phyloP scores from a whole-genome alignment of 2,113 vertebrate genomes.

The Anarrhichthys ocellatus region DNA sequence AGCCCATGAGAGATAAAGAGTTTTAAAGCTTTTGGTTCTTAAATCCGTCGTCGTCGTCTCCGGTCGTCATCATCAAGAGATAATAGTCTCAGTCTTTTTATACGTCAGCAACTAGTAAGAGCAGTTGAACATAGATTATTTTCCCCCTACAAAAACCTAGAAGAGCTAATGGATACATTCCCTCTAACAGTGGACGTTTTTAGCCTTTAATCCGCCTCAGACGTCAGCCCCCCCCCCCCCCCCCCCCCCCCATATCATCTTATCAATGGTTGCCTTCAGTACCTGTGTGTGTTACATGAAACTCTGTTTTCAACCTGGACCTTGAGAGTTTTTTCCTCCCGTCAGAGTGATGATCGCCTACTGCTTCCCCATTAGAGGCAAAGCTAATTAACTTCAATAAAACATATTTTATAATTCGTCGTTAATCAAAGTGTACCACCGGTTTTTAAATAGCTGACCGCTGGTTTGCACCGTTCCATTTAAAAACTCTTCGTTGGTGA shows the following conservation, averaged over 20 bases:
- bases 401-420: background rate
- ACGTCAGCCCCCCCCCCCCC: constrained; percentile 24
- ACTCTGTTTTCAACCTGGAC: constrained; percentile 41
- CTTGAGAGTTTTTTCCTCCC: background rate
- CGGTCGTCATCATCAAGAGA: constrained; percentile 63
- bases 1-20: constrained; percentile 82
- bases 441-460: background rate
- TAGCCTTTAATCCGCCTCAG: constrained; percentile 51
- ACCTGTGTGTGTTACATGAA: constrained; percentile 24
- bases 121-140: constrained; percentile 77
- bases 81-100: constrained; percentile 75
- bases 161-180: constrained; percentile 84
- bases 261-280: constrained; percentile 50
- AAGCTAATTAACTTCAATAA: background rate
- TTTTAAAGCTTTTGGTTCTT: constrained; percentile 91
- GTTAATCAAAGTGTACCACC: background rate
- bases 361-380: background rate
- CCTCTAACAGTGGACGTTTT: constrained; percentile 76
- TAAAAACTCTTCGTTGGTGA: background rate
- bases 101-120: constrained; percentile 79
- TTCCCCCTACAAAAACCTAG: constrained; percentile 80
- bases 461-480: background rate
- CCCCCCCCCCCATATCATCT: constrained; percentile 22
- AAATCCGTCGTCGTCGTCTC: constrained; percentile 87
- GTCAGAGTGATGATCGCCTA: background rate